These are phyloP conservation scores for Rhynchonycteris naso DNA, from an alignment of 2,797 vertebrate genomes.

Conservation along the genomic window DNA sequence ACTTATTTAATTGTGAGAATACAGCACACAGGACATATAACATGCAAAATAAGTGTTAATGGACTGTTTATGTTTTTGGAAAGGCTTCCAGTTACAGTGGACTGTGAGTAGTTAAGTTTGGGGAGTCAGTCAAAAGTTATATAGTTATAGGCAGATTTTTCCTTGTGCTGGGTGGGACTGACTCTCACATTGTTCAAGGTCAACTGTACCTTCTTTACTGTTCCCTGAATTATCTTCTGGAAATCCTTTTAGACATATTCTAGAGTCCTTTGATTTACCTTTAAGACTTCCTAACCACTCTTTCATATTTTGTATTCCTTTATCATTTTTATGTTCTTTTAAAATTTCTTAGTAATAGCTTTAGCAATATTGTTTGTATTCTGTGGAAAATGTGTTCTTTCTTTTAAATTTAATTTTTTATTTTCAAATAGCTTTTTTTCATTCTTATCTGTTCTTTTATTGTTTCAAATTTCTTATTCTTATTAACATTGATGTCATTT, in stretches of 20 bases:
- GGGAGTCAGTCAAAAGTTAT: neutral
- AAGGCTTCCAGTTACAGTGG: neutral
- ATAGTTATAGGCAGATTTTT: neutral
- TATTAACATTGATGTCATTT: neutral
- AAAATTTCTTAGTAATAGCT: neutral
- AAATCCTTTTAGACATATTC: conserved; percentile 8
- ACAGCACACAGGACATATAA: neutral
- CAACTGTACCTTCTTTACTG: neutral
- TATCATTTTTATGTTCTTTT: neutral
- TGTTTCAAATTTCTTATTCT: conserved; percentile 29
- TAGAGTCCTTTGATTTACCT: conserved; percentile 5
- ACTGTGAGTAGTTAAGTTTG: neutral
- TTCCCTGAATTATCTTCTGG: neutral
- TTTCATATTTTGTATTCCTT: conserved; percentile 17
- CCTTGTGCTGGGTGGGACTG: neutral
- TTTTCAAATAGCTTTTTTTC: conserved; percentile 10
- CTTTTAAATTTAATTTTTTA: neutral
- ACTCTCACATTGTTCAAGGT: neutral
- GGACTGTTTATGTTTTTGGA: neutral
- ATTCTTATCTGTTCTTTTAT: conserved; percentile 2
- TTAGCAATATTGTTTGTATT: neutral
- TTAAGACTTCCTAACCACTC: neutral
- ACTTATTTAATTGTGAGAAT: neutral
- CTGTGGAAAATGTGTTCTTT: neutral
- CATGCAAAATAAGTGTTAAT: neutral